These are phyloP conservation scores for Cricetomys ansorgei DNA, from an alignment of 2,113 vertebrate species.

Conservation along the genomic window DNA sequence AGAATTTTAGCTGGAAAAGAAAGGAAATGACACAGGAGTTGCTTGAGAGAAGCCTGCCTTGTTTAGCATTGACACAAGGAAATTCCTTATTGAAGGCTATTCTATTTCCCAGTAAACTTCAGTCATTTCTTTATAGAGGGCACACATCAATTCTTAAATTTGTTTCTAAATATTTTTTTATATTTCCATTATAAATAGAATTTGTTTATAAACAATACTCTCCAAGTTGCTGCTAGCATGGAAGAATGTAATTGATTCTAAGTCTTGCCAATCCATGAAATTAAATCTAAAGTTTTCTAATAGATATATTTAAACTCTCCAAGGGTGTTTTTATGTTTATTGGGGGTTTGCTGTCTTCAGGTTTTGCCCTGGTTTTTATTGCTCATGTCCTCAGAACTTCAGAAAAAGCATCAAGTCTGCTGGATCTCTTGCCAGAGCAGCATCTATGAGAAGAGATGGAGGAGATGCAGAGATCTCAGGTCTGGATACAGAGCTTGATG, in stretches of 20 bases:
- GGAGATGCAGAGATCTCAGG: fast-evolving
- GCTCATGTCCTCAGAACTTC: not conserved
- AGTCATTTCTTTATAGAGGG: slow-evolving; percentile 11
- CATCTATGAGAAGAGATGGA: not conserved
- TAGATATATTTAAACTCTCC: slow-evolving; percentile 19
- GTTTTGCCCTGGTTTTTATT: not conserved
- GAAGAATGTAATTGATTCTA: slow-evolving; percentile 51
- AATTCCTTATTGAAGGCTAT: not conserved
- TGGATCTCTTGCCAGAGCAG: fast-evolving
- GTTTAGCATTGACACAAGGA: not conserved
- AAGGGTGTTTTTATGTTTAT: not conserved
- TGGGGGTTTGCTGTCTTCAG: not conserved
- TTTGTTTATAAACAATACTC: slow-evolving; percentile 53
- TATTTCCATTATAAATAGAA: slow-evolving; percentile 48
- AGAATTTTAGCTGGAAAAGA: not conserved
- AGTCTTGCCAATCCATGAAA: slow-evolving; percentile 11
- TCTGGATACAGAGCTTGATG: fast-evolving
- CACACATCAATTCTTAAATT: slow-evolving; percentile 2
- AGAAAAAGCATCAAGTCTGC: not conserved
- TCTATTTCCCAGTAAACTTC: not conserved
- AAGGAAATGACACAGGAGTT: not conserved
- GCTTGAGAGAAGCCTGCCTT: not conserved
- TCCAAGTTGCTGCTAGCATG: not conserved
- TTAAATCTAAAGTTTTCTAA: slow-evolving; percentile 41
- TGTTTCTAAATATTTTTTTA: slow-evolving; percentile 58